phyloP scores from a whole-genome alignment of 1,140 invertebrate genomes.

The Parasteatoda tepidariorum region DNA sequence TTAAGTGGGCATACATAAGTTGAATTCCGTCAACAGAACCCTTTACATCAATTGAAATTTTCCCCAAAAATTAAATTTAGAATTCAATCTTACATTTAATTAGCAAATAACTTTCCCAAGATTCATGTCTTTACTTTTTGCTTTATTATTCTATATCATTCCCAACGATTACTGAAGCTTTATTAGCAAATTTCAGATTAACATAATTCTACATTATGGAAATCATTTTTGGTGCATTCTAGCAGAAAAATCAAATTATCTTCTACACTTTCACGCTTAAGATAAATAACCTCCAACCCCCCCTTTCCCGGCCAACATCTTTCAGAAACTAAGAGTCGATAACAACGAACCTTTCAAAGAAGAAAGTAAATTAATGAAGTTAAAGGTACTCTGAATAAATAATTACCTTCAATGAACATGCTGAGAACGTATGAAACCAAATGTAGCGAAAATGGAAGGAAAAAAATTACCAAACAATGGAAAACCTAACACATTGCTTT shows the following conservation, averaged over 20 bases:
- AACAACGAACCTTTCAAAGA: background rate
- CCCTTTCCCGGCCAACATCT: background rate
- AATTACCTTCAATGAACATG: constrained; percentile 2
- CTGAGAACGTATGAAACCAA: background rate
- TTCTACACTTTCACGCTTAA: background rate
- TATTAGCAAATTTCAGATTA: constrained; percentile 20
- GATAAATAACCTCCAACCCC: background rate
- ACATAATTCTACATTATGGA: constrained; percentile 16
- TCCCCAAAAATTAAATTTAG: background rate
- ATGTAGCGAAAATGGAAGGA: background rate
- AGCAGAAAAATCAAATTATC: constrained; percentile 16
- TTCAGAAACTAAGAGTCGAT: constrained; percentile 1
- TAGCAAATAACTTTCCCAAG: background rate
- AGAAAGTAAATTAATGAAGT: constrained; percentile 26
- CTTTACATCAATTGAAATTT: too few species aligned
- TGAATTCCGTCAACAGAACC: too few species aligned
- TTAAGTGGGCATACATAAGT: too few species aligned
- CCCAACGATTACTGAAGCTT: background rate
- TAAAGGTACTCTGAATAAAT: constrained; percentile 38
- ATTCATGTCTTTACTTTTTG: background rate
- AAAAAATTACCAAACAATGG: background rate
- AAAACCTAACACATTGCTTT: too few species aligned
- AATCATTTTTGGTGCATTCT: constrained; percentile 1
- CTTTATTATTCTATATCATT: background rate
- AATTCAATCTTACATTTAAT: background rate